phyloP scores from a whole-genome alignment of 2,797 vertebrate genomes.

The Antennarius maculatus region DNA sequence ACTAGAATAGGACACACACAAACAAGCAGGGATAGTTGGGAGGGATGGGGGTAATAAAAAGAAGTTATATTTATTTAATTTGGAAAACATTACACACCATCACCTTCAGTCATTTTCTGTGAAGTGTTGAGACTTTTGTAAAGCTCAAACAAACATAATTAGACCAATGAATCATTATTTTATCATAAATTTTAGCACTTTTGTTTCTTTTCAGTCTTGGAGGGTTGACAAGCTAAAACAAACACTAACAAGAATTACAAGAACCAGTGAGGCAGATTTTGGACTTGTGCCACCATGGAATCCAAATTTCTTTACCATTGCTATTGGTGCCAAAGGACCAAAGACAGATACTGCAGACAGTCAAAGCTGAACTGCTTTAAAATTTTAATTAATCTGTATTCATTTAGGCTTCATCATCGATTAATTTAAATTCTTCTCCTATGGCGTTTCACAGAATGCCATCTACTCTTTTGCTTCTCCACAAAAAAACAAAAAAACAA shows the following conservation, averaged over 20 bases:
- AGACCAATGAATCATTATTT: neutral
- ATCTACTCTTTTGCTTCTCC: constrained; percentile 18
- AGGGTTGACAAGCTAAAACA: constrained; percentile 24
- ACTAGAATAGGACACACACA: constrained; percentile 43
- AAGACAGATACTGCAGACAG: constrained; percentile 41
- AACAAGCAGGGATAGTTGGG: constrained; percentile 18
- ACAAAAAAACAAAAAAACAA: too few relatives aligned
- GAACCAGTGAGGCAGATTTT: constrained; percentile 13
- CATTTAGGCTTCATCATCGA: constrained; percentile 42
- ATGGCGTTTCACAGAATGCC: constrained; percentile 48
- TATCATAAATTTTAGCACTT: neutral
- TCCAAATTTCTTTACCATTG: constrained; percentile 65
- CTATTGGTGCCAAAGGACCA: constrained; percentile 48
- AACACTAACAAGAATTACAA: constrained; percentile 36
- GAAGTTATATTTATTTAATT: constrained; percentile 1
- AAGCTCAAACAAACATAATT: neutral
- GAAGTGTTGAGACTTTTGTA: neutral
- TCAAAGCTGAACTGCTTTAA: constrained; percentile 36
- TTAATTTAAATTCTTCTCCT: constrained; percentile 62
- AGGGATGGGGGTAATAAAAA: neutral
- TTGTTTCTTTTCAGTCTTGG: constrained; percentile 7
- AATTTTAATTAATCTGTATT: constrained; percentile 72
- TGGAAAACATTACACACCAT: neutral
- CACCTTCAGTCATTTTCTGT: neutral
- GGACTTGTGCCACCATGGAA: constrained; percentile 60